Conservation (phyloP, 2,888 invertebrate species). For the Nyleta sp. region DNA sequence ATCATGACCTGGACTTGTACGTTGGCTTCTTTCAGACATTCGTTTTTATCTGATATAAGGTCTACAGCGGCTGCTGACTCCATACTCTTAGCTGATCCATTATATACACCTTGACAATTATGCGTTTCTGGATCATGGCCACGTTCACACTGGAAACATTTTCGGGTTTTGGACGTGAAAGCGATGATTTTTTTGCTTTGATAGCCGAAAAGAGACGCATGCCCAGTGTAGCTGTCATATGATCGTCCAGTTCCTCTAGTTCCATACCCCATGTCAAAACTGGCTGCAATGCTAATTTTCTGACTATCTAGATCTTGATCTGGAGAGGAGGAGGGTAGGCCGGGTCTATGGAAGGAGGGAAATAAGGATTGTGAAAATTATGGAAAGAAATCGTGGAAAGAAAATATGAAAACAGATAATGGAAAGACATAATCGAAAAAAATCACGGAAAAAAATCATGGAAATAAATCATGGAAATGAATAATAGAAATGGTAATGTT, state of each 20-base stretch:
- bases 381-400: no score
- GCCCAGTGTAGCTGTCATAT: slow-evolving; percentile 41
- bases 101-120: slow-evolving; percentile 60
- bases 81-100: slow-evolving; percentile 69
- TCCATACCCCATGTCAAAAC: no score
- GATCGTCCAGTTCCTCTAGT: neutral
- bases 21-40: slow-evolving; percentile 50
- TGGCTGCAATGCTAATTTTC: neutral
- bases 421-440: no score
- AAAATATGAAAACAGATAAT: no score
- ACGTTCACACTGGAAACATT: slow-evolving; percentile 60
- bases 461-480: no score
- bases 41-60: slow-evolving; percentile 61
- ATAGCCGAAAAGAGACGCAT: slow-evolving; percentile 29
- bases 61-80: slow-evolving; percentile 66
- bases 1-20: slow-evolving; percentile 61
- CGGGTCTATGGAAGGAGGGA: no score
- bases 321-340: no score
- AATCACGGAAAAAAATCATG: no score
- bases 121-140: slow-evolving; percentile 62
- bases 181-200: slow-evolving; percentile 58
- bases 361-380: no score
- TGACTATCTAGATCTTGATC: no score
- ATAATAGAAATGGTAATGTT: no score
- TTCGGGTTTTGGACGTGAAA: slow-evolving; percentile 57